Conservation (phyloP, 1,140 invertebrate species). For the Sitophilus oryzae region DNA sequence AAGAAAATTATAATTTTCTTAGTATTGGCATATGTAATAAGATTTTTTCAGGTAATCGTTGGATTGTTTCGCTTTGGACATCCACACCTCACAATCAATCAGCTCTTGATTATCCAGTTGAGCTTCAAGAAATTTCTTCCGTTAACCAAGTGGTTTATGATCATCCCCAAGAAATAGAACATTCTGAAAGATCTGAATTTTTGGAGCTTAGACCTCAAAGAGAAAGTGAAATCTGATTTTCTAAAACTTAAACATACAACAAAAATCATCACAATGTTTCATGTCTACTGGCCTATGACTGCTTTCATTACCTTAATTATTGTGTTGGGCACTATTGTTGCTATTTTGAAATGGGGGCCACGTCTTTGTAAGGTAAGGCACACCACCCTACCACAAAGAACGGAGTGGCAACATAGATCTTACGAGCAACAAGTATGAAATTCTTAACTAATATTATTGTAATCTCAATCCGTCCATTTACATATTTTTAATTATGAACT, state of each 20-base stretch:
- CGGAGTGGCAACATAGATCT: conserved; percentile 53
- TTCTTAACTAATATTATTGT: too few species aligned
- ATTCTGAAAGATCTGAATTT: conserved; percentile 50
- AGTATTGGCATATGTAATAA: background rate
- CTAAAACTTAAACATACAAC: conserved; percentile 14
- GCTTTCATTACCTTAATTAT: conserved; percentile 63
- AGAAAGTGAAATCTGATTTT: conserved; percentile 72
- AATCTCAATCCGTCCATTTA: too few species aligned
- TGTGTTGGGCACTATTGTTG: conserved; percentile 65
- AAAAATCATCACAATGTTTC: conserved; percentile 33
- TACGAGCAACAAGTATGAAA: conserved; percentile 58
- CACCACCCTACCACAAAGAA: conserved; percentile 53
- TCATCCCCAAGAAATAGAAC: conserved; percentile 30
- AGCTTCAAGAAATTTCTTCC: conserved; percentile 51
- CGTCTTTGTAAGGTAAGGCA: conserved; percentile 62
- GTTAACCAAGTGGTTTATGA: conserved; percentile 41
- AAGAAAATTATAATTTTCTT: conserved; percentile 30
- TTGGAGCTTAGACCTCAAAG: conserved; percentile 66
- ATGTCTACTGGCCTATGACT: conserved; percentile 55
- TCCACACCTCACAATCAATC: conserved; percentile 74
- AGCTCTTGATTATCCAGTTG: conserved; percentile 70
- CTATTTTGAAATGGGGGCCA: conserved; percentile 65
- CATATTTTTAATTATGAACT: too few species aligned
- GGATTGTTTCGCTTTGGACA: conserved; percentile 76
- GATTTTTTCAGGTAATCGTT: conserved; percentile 67